Base-by-base conservation (phyloP, 1,140 invertebrate genomes). In the Epicauta chinensis region DNA sequence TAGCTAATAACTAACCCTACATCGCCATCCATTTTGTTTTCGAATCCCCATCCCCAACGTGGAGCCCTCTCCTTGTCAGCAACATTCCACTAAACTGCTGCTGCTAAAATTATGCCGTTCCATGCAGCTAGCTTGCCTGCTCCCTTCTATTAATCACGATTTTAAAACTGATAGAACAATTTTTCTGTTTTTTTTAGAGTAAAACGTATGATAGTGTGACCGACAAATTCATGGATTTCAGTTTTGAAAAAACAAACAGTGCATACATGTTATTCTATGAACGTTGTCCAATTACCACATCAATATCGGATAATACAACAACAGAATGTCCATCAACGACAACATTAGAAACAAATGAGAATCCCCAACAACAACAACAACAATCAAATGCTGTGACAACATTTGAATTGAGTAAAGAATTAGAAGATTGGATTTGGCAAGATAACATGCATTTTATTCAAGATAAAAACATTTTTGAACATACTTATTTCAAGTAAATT, bases 251-350 rank as follows among this genome's bases (percentile, higher is more conserved):
- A 74, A 96, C 93, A 0, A 97, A 97, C 68, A 94, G 90, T 66
- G 94, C 94, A 1, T 97, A 97, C 64, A 97, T 97, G 94, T 69
- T 97, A 38, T 97, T 97, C 68, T 97, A 97, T 69, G 91, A 97
- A 70, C 81, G 87, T 55, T 81, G 77, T 47, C 73, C 77, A 16
- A 62, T 73, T 0, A 68, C 59, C 63, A 70, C 36, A 32, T 23
- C 23, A 23, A 23, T 7, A 23, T 53, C 52, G 41, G 62, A 30
- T 56, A 64, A 11, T 58, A 58, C n/a, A n/a, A 23, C 23, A 23
- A 23, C 3, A 47, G 60, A 12, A 36, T 58, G 35, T 58, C 65
- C 60, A 53, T 73, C 62, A 53, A 74, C 69, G 40, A 7, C 23
- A 23, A 68, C 65, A 66, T 65, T 70, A 55, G 71, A 69, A 62